Evolutionary conservation across 2,113 vertebrate genomes (phyloP), one percentile per base, ranked within the genome.

Genomic region (Acanthisitta chloris): DNA sequence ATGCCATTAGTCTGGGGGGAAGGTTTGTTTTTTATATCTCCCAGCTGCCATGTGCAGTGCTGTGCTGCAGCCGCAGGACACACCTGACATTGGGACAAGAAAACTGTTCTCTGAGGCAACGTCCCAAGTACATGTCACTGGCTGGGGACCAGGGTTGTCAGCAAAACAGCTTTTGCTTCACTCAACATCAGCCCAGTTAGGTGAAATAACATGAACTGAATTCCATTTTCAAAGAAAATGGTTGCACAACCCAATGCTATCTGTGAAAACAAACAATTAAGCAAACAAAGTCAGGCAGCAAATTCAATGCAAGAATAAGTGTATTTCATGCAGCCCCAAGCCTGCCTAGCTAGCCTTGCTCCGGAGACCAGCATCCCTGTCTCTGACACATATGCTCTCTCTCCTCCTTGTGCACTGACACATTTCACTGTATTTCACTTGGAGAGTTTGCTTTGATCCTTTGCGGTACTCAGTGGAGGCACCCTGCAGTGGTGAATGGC

Each of bases 261-360:
- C 96, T 94, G 66, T 84, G 91, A 96, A 92, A 92, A 92, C 76
- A 94, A 96, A 88, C 69, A 84, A 86, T 83, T 86, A 93, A 78
- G 83, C 86, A 93, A 96, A 97, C 20, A 0, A 92, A 92, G 33
- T 62, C 85, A 85, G 72, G 48, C 81, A 88, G 65, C 72, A 86
- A 78, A 45, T 54, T 77, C 88, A 66, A 7, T 28, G 54, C 59
- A 93, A 48, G 49, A 78, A 19, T 74, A 81, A 86, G 77, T 5
- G 43, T 25, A 21, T 65, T 85, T 70, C 49, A 33, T 29, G 62
- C 36, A 93, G 65, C 0, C 0, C 86, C 23, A 17, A 64, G 72
- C 49, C 77, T 82, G n/a, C 28, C 58, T 87, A 26, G 28, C 72
- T 58, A 78, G 55, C 40, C 24, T 33, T 54, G 57, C 52, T 79